Conservation (phyloP, 2,888 invertebrate genomes). For the Metallyticus violacea region DNA sequence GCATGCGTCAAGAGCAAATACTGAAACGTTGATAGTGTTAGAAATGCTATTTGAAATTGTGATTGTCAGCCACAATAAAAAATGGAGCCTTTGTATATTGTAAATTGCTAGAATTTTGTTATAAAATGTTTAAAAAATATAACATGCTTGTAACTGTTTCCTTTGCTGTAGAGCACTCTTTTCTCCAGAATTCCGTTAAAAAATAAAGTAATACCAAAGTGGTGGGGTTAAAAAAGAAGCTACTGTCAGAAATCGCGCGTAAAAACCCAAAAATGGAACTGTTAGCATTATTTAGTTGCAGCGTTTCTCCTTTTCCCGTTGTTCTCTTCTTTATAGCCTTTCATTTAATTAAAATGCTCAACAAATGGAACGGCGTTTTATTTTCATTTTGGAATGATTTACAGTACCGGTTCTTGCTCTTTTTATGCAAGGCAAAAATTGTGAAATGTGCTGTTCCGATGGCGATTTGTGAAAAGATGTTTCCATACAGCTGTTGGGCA, state of each 20-base stretch:
- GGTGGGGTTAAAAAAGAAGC: background rate
- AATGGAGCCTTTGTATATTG: too few species aligned
- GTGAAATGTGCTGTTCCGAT: too few species aligned
- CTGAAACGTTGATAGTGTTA: too few species aligned
- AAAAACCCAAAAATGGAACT: background rate
- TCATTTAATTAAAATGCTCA: background rate
- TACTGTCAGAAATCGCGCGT: background rate
- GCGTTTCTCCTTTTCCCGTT: background rate
- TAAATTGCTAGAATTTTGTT: too few species aligned
- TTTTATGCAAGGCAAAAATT: background rate
- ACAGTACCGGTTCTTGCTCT: background rate
- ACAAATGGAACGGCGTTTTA: background rate
- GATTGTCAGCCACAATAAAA: too few species aligned
- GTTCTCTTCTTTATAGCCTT: background rate
- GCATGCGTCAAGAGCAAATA: too few species aligned
- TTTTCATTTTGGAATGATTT: background rate
- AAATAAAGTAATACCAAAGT: background rate
- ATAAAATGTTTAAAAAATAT: background rate
- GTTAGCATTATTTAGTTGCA: background rate
- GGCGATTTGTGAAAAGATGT: too few species aligned
- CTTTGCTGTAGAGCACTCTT: background rate
- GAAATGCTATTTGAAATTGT: too few species aligned
- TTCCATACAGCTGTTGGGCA: too few species aligned
- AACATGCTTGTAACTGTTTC: background rate
- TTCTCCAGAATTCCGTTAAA: background rate